These are phyloP conservation scores for Achroia grisella DNA, from an alignment of 1,140 invertebrate species.

Conservation along the genomic window DNA sequence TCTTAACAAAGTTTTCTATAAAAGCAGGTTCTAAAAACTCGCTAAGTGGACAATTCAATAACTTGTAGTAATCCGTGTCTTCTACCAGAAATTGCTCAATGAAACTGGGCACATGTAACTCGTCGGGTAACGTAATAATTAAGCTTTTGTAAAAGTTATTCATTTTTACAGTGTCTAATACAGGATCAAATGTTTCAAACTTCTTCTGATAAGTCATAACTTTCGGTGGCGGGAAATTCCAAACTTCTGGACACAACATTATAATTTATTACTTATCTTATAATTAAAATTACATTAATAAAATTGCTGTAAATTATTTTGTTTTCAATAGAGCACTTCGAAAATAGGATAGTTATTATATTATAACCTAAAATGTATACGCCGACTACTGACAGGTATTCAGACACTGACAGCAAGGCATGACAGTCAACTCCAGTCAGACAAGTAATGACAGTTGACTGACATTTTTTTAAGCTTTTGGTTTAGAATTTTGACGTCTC, in stretches of 20 bases:
- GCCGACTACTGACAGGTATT: too few species aligned
- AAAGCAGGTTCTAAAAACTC: slow-evolving; percentile 44
- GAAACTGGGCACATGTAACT: slow-evolving; percentile 28
- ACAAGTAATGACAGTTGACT: too few species aligned
- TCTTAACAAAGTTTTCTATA: slow-evolving; percentile 51
- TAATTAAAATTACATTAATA: background rate
- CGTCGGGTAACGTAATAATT: slow-evolving; percentile 54
- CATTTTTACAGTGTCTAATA: slow-evolving; percentile 22
- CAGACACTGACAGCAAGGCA: too few species aligned
- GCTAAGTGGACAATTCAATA: slow-evolving; percentile 33
- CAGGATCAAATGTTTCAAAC: slow-evolving; percentile 20
- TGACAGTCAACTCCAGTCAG: too few species aligned
- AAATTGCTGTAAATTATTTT: too few species aligned
- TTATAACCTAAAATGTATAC: too few species aligned
- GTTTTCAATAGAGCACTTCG: too few species aligned
- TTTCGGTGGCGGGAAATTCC: slow-evolving; percentile 50
- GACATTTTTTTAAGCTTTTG: too few species aligned
- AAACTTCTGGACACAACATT: slow-evolving; percentile 59
- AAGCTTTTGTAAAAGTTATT: slow-evolving; percentile 54
- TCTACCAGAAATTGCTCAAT: slow-evolving; percentile 40
- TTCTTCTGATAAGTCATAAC: slow-evolving; percentile 23
- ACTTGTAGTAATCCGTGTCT: slow-evolving; percentile 52
- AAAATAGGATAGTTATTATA: too few species aligned
- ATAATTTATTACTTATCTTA: background rate
- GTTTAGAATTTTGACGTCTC: too few species aligned